Conservation (phyloP, 2,888 invertebrate species). For the Baccha elongata region DNA sequence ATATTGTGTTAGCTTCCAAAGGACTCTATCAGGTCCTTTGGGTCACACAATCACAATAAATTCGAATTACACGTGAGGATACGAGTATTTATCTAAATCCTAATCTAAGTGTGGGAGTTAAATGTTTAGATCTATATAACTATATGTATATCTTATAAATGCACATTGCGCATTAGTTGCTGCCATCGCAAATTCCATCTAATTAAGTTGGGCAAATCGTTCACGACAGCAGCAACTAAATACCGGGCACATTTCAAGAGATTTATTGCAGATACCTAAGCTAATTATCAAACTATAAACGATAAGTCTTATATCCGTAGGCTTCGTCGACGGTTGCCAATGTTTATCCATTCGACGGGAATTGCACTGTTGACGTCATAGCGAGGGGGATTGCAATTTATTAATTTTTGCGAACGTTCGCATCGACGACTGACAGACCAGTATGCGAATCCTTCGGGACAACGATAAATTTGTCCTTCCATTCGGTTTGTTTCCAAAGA, state of each 20-base stretch:
- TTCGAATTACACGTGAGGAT: constrained; percentile 30
- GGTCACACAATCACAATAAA: constrained; percentile 43
- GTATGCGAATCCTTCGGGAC: constrained; percentile 89
- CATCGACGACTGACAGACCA: constrained; percentile 91
- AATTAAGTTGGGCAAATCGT: constrained; percentile 27
- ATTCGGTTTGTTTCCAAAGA: constrained; percentile 83
- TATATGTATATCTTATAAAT: constrained; percentile 37
- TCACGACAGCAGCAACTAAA: constrained; percentile 67
- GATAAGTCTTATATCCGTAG: constrained; percentile 75
- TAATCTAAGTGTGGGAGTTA: constrained; percentile 42
- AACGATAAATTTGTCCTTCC: constrained; percentile 89
- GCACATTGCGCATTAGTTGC: constrained; percentile 54
- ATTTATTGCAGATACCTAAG: constrained; percentile 50
- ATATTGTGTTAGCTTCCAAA: constrained; percentile 2
- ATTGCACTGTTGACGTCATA: constrained; percentile 77
- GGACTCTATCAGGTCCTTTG: constrained; percentile 5
- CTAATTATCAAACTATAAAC: constrained; percentile 37
- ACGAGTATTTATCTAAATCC: constrained; percentile 28
- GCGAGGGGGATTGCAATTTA: constrained; percentile 83
- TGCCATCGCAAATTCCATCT: constrained; percentile 57
- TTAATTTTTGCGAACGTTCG: constrained; percentile 86
- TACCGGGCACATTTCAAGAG: constrained; percentile 15
- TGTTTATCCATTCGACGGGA: constrained; percentile 81
- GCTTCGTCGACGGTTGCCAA: constrained; percentile 80
- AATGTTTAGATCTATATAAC: constrained; percentile 25